Conservation (phyloP, 1,140 invertebrate species). For the Cyrtorhinus lividipennis region DNA sequence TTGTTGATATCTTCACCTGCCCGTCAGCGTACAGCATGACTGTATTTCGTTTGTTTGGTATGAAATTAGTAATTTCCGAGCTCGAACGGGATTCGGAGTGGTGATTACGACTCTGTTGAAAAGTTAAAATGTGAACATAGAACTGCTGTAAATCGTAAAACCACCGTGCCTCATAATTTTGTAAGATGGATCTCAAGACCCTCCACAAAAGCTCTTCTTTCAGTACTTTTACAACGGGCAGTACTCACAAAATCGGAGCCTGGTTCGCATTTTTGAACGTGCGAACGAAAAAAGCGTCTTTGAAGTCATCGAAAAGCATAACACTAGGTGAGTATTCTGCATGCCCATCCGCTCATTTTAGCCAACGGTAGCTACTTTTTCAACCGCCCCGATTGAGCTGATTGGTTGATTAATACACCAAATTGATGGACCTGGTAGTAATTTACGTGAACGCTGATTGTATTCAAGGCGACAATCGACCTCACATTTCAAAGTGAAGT, state of each 20-base stretch:
- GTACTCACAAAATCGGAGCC: constrained; percentile 32
- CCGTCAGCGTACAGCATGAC: not conserved
- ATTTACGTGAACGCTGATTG: not conserved
- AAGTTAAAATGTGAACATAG: not conserved
- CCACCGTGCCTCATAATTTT: not conserved
- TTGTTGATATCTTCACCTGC: not conserved
- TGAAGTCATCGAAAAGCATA: constrained; percentile 35
- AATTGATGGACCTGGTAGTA: not conserved
- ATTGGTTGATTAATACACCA: not conserved
- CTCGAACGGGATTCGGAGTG: not conserved
- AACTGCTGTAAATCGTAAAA: not conserved
- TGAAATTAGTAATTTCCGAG: not conserved
- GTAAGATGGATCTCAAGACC: constrained; percentile 23
- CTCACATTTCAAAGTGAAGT: too few species aligned
- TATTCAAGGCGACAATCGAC: too few species aligned
- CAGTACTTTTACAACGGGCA: constrained; percentile 32
- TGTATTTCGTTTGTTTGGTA: not conserved
- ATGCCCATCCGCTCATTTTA: too few species aligned
- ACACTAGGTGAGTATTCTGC: constrained; percentile 30
- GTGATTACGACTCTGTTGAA: not conserved
- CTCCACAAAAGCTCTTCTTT: constrained; percentile 37
- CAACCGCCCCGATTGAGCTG: not conserved
- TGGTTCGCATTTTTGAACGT: constrained; percentile 34
- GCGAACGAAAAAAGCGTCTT: constrained; percentile 29
- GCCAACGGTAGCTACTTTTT: constrained; percentile 8